A percentile compares a stretch with the other conserved stretches of the same genome.
Evolutionary conservation across 2,113 vertebrate genomes (phyloP).

Genomic region (Willisornis vidua): DNA sequence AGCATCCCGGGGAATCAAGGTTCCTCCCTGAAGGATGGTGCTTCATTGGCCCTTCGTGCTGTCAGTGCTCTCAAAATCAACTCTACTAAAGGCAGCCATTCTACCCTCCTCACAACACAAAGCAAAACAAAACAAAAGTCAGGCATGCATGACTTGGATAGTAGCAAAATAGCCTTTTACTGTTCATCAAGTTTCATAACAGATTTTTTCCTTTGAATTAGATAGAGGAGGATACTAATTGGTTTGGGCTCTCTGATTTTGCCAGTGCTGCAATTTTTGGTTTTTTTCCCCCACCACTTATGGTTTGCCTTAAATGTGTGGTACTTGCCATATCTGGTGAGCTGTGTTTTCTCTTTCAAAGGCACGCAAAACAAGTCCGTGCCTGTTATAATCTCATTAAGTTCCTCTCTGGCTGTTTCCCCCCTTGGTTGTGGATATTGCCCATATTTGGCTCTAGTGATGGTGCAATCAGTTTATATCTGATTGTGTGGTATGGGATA

Average conservation of each 20-base stretch:
- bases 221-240: background rate
- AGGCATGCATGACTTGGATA: background rate
- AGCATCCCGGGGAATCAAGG: rapidly evolving
- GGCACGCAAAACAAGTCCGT: background rate
- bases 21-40: background rate
- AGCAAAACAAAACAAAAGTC: no score
- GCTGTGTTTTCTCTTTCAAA: background rate
- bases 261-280: background rate
- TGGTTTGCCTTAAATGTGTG: background rate
- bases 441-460: conserved; percentile 31
- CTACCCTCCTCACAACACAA: no score
- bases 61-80: background rate
- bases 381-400: conserved; percentile 38
- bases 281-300: background rate
- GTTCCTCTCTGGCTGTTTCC: conserved; percentile 26
- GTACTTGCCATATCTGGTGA: background rate
- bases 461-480: conserved; percentile 40
- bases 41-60: background rate
- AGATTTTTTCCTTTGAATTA: background rate
- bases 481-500: conserved; percentile 35
- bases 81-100: background rate
- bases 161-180: background rate
- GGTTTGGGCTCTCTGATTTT: background rate
- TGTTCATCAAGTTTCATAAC: background rate
- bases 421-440: conserved; percentile 33